Conservation (phyloP, 2,888 invertebrate species). For the Teleogryllus oceanicus region DNA sequence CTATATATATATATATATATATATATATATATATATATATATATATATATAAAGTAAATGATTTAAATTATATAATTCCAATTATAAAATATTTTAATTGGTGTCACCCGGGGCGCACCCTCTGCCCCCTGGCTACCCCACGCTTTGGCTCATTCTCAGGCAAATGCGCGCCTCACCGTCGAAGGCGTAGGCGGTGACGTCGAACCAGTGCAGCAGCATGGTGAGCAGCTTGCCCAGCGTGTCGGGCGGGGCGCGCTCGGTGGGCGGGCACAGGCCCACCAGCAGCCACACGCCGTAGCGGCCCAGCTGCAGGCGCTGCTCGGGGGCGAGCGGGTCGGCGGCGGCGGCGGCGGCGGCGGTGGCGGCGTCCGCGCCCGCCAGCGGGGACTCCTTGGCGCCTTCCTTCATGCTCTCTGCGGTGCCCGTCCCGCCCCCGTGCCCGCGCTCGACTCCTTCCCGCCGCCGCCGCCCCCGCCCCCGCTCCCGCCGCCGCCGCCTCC, state of each 20-base stretch:
- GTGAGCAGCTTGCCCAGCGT: constrained; percentile 86
- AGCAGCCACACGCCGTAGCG: constrained; percentile 97
- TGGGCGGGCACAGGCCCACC: constrained; percentile 85
- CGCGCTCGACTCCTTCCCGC: constrained; percentile 49
- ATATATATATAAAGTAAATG: too few relatives aligned
- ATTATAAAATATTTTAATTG: too few relatives aligned
- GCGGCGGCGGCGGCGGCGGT: constrained; percentile 36
- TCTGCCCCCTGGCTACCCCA: too few relatives aligned
- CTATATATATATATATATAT: too few relatives aligned
- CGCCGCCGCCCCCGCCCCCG: background rate
- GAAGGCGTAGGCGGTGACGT: constrained; percentile 93
- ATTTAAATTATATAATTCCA: too few relatives aligned
- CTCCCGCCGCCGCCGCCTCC: background rate
- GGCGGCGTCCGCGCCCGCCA: constrained; percentile 35
- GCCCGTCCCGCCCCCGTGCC: constrained; percentile 79
- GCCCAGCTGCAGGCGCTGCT: constrained; percentile 85
- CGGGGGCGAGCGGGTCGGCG: constrained; percentile 68
- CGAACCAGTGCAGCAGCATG: constrained; percentile 99
- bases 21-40: too few relatives aligned
- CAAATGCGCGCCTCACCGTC: constrained; percentile 62
- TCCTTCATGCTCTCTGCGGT: constrained; percentile 62
- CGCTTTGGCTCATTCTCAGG: background rate
- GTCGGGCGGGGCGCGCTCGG: constrained; percentile 71
- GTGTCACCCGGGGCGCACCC: too few relatives aligned
- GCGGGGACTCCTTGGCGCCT: constrained; percentile 56